These are phyloP conservation scores for Solenopsis fugax DNA, from an alignment of 1,140 invertebrate species.

Conservation along the genomic window DNA sequence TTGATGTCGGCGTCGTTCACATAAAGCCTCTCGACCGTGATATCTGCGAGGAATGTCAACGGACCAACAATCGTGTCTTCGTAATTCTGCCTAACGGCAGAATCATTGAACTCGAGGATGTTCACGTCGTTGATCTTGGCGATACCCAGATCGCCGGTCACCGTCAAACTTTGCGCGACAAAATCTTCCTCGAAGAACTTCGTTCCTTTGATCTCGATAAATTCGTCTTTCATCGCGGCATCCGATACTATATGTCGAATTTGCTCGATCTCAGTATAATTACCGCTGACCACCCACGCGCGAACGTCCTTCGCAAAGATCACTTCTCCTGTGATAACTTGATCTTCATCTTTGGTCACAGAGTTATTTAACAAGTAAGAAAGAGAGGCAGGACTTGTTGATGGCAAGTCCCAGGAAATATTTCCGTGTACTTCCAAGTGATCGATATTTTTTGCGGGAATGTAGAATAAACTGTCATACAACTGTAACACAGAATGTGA, in stretches of 20 bases:
- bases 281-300: conserved; percentile 24
- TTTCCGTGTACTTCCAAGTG: conserved; percentile 64
- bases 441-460: conserved; percentile 39
- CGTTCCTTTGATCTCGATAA: conserved; percentile 68
- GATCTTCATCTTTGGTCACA: conserved; percentile 73
- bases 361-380: conserved; percentile 72
- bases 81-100: conserved; percentile 72
- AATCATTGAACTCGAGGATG: conserved; percentile 73
- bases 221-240: conserved; percentile 62
- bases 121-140: conserved; percentile 71
- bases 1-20: conserved; percentile 68
- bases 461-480: conserved; percentile 40
- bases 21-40: conserved; percentile 68
- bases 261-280: conserved; percentile 51
- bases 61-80: conserved; percentile 65
- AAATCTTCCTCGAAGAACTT: conserved; percentile 75
- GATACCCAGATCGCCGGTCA: conserved; percentile 65
- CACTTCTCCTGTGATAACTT: conserved; percentile 68
- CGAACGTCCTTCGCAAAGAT: conserved; percentile 56
- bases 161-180: conserved; percentile 33
- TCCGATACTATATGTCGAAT: conserved; percentile 73
- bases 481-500: conserved; percentile 64
- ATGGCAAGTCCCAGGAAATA: conserved; percentile 66
- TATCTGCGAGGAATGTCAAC: conserved; percentile 68
- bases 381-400: conserved; percentile 22